Evolutionary conservation across 1,140 invertebrate species (phyloP).

Genomic region (Temnothorax nylanderi): DNA sequence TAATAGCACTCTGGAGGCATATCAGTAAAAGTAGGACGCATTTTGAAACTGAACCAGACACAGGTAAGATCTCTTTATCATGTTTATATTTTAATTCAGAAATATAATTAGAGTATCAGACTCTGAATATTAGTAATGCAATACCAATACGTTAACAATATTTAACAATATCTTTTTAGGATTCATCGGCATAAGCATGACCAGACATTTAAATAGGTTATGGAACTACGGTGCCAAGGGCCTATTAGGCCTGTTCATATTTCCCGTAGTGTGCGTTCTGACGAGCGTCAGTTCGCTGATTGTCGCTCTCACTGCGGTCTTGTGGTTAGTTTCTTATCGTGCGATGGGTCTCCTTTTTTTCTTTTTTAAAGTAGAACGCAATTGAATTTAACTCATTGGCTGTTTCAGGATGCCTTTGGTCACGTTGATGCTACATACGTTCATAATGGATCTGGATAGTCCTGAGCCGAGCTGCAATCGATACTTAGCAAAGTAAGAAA

Average conservation of each 20-base stretch:
- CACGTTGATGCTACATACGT: constrained; percentile 90
- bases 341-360: not conserved
- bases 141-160: not conserved
- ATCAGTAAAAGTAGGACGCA: no score
- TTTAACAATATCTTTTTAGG: constrained; percentile 86
- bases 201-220: constrained; percentile 93
- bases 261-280: constrained; percentile 91
- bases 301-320: constrained; percentile 90
- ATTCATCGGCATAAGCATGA: constrained; percentile 96
- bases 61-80: constrained; percentile 86
- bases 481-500: constrained; percentile 84
- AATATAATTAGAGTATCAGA: not conserved
- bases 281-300: constrained; percentile 89
- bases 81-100: not conserved
- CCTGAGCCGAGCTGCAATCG: constrained; percentile 91
- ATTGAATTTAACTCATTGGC: not conserved
- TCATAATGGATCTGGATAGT: constrained; percentile 94
- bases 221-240: constrained; percentile 97
- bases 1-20: no score
- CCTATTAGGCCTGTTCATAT: constrained; percentile 92
- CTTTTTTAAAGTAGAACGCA: not conserved
- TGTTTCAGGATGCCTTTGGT: constrained; percentile 90
- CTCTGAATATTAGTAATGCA: constrained; percentile 3
- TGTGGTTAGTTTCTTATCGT: constrained; percentile 87
- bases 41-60: no score